Percentiles rank a stretch among this genome's conserved stretches.
These are phyloP conservation scores for Oreochromis aureus DNA, from an alignment of 2,113 vertebrate species.

Conservation along the genomic window DNA sequence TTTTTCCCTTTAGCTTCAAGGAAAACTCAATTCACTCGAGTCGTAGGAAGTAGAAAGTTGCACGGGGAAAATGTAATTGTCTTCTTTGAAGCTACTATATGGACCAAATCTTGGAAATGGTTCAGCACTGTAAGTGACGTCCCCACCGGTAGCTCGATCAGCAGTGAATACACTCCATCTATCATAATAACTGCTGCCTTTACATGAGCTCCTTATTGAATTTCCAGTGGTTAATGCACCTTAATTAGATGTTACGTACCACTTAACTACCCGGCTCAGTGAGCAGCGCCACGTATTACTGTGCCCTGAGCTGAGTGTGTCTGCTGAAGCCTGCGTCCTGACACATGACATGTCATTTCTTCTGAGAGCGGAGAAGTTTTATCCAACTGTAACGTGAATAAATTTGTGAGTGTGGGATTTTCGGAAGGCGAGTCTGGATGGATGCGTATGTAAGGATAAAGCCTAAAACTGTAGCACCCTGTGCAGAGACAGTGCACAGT, in stretches of 20 bases:
- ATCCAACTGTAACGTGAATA: not conserved
- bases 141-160: not conserved
- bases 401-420: not conserved
- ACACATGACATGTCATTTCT: not conserved
- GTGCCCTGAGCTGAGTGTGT: not conserved
- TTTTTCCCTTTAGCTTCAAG: not conserved
- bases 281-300: not conserved
- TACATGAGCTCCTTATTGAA: not conserved
- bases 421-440: fast-evolving
- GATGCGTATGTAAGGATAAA: not conserved
- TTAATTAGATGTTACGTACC: constrained; percentile 13
- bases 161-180: not conserved
- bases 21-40: not conserved
- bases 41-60: not conserved
- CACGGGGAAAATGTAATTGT: not conserved
- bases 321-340: not conserved
- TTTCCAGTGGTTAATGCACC: constrained; percentile 10
- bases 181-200: constrained; percentile 4
- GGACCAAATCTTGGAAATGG: not conserved
- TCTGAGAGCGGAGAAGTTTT: not conserved
- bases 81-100: not conserved
- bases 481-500: not conserved
- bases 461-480: not conserved
- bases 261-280: not conserved
- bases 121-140: not conserved